phyloP scores from a whole-genome alignment of 2,888 invertebrate genomes.

The Ormyrus thymus region DNA sequence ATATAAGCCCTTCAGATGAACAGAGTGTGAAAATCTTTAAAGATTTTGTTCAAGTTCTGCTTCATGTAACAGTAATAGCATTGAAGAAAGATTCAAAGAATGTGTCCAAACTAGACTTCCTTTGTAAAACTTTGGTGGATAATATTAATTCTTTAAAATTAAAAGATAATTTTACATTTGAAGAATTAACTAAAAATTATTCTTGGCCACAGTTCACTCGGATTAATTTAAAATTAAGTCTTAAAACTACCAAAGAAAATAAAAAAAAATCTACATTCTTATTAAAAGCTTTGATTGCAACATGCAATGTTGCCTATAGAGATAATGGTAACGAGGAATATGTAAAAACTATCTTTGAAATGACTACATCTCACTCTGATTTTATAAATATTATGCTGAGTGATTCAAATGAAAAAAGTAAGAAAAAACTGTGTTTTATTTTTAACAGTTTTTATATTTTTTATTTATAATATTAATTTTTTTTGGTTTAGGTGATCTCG shows the following conservation, averaged over 20 bases:
- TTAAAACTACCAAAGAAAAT: constrained; percentile 75
- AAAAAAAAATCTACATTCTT: constrained; percentile 73
- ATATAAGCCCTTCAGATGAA: too few species aligned
- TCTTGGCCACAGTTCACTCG: constrained; percentile 71
- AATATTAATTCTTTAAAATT: constrained; percentile 60
- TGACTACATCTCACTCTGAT: constrained; percentile 86
- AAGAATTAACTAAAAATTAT: constrained; percentile 64
- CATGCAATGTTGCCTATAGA: constrained; percentile 78
- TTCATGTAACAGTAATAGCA: constrained; percentile 65
- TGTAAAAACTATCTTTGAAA: constrained; percentile 80
- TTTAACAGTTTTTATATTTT: background rate
- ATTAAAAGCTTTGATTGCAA: constrained; percentile 77
- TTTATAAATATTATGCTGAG: constrained; percentile 83
- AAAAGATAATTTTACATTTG: constrained; percentile 59
- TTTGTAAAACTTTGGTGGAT: constrained; percentile 61
- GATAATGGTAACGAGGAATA: constrained; percentile 76
- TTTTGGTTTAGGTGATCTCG: constrained; percentile 76
- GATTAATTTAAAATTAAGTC: constrained; percentile 81
- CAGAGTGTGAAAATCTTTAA: constrained; percentile 1
- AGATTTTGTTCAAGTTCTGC: constrained; percentile 66
- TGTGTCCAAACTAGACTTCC: constrained; percentile 62
- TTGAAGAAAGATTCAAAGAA: constrained; percentile 69
- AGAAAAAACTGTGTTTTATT: constrained; percentile 48
- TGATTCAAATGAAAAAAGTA: constrained; percentile 68
- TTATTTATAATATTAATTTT: constrained; percentile 34